These are phyloP conservation scores for Sakesphorus luctuosus DNA, from an alignment of 2,113 vertebrate genomes.

Conservation along the genomic window DNA sequence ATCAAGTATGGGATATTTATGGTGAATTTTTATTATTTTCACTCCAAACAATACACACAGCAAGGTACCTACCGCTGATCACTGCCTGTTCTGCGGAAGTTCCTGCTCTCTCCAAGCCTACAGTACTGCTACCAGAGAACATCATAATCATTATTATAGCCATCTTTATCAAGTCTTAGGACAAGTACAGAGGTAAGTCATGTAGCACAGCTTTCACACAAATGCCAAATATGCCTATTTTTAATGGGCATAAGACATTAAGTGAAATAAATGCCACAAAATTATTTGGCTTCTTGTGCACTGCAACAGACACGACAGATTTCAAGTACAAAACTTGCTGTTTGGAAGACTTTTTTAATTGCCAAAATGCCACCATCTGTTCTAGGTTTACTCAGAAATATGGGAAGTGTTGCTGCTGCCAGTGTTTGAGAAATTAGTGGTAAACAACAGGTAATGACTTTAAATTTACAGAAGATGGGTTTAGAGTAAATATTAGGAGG, in stretches of 20 bases:
- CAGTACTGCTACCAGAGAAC: neutral
- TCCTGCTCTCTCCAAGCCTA: neutral
- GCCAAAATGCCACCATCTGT: slow-evolving; percentile 10
- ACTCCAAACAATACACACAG: neutral
- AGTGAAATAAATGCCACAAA: neutral
- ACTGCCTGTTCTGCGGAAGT: neutral
- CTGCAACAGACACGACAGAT: neutral
- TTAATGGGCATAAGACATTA: neutral
- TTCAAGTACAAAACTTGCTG: neutral
- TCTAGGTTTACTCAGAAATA: neutral
- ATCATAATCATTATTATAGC: neutral
- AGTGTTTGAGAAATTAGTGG: neutral
- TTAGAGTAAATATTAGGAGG: neutral
- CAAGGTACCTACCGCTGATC: neutral
- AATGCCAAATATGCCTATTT: neutral
- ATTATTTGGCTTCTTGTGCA: neutral
- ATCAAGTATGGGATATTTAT: neutral
- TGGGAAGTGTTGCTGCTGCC: neutral
- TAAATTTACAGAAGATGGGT: neutral
- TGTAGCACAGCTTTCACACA: neutral
- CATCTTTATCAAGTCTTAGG: neutral
- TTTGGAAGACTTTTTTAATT: neutral
- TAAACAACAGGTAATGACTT: neutral
- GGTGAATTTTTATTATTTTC: neutral
- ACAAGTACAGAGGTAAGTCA: neutral